Evolutionary conservation across 2,797 vertebrate species (phyloP), one percentile per base, ranked within the genome.

Genomic region (Crocodylus rhombifer): DNA sequence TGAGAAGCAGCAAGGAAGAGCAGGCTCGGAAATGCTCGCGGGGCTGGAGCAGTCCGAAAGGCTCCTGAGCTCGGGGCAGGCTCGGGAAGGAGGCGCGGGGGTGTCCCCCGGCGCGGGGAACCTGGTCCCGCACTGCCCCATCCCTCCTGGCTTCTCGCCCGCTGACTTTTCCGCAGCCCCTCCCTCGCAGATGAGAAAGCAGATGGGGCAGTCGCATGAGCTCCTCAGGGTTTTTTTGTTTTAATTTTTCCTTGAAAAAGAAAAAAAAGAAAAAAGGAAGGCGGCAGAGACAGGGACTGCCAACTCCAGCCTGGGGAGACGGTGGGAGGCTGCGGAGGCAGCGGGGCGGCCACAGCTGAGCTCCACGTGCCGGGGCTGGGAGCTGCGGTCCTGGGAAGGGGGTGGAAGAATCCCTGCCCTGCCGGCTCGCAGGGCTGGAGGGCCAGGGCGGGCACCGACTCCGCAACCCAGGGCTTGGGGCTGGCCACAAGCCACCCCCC

Each of bases 101-200:
- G 6, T 0, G 18, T 4, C 30, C 15, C 7, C 51, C 74, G 42
- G 65, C 2, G 26, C 88, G 78, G 80, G 42, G 58, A 57, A 42
- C 1, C 36, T 2, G 5, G 33, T 33, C 28, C 6, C 81, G 77
- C 79, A 23, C 5, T 51, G 69, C 15, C 69, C 58, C 89, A 17
- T 67, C 57, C 57, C 87, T 28, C 63, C 80, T 56, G 86, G 90
- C 90, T 86, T 77, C 86, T 92, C 20, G 63, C 85, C 94, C 90
- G 80, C 57, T 3, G 62, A 69, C 89, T 80, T 88, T 87, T 85
- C 63, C 23, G 89, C 88, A 55, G 83, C 87, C 83, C 95, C 87
- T 93, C 57, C 95, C 87, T 93, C 57, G n/a, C 63, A 89, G 76
- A 88, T 93, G 91, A 87, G 96, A 91, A 95, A 88, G 86, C 88